These are phyloP conservation scores for Ctenoplectra terminalis DNA, from an alignment of 1,140 invertebrate species.

Conservation along the genomic window DNA sequence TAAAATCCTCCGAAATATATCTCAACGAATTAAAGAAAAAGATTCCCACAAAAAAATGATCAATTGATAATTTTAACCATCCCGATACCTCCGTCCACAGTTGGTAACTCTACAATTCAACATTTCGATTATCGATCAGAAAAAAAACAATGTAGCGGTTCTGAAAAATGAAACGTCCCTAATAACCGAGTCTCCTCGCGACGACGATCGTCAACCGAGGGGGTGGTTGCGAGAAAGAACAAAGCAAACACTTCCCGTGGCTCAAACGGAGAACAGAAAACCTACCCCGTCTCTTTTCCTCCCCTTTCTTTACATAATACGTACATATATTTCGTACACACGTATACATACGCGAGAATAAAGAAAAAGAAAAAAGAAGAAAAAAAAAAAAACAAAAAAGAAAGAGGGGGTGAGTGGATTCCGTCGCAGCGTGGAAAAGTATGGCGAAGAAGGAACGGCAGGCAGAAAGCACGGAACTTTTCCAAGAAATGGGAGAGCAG, in stretches of 20 bases:
- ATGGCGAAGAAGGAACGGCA: constrained; percentile 41
- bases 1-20: too few species aligned
- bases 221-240: not conserved
- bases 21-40: too few species aligned
- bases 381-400: constrained; percentile 3
- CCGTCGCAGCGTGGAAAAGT: constrained; percentile 46
- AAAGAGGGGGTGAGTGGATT: constrained; percentile 38
- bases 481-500: constrained; percentile 58
- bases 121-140: too few species aligned
- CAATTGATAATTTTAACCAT: too few species aligned
- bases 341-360: not conserved
- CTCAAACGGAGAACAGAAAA: not conserved
- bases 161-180: not conserved
- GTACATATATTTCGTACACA: not conserved
- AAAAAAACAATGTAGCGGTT: too few species aligned
- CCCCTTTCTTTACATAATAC: constrained; percentile 5
- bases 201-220: not conserved
- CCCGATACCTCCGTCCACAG: too few species aligned
- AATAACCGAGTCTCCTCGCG: not conserved
- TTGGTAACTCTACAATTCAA: too few species aligned
- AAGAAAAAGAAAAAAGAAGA: constrained; percentile 28
- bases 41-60: too few species aligned
- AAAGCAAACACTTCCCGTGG: constrained; percentile 15
- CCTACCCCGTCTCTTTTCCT: not conserved
- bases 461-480: constrained; percentile 58